phyloP scores from a whole-genome alignment of 2,113 vertebrate species.

The Ivindomyrus marchei region DNA sequence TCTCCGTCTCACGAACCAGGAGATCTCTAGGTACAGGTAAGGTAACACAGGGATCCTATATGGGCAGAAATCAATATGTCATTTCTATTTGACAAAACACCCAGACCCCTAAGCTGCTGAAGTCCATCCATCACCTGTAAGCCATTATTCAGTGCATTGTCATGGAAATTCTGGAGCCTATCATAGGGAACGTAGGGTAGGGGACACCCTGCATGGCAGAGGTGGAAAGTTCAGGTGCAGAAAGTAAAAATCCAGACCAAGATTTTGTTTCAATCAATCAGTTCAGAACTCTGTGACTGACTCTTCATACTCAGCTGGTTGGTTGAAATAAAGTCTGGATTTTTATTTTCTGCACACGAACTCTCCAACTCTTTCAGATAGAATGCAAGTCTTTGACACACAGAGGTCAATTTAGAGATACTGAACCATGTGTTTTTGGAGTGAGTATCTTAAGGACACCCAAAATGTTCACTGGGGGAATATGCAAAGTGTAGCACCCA shows the following conservation, averaged over 20 bases:
- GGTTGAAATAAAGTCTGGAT: not conserved
- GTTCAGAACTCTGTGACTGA: not conserved
- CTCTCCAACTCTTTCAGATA: not conserved
- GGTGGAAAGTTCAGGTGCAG: not conserved
- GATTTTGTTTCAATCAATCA: not conserved
- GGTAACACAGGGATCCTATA: not conserved
- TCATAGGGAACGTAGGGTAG: not conserved
- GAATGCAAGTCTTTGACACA: not conserved
- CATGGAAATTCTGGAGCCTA: not conserved
- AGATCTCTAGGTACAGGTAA: not conserved
- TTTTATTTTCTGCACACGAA: not conserved
- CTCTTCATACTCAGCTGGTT: not conserved
- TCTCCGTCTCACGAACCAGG: not conserved
- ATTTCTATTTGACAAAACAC: not conserved
- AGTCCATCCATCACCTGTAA: not conserved
- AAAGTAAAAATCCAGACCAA: not conserved
- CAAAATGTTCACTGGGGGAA: not conserved
- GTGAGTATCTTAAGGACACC: not conserved
- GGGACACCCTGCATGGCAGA: not conserved
- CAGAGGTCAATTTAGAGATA: not conserved
- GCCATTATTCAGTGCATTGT: not conserved
- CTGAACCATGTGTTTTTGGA: not conserved
- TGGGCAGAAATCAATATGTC: not conserved
- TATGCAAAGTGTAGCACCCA: not conserved
- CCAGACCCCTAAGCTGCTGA: not conserved